These are phyloP conservation scores for Macrotus californicus DNA, from an alignment of 2,113 vertebrate species.

Conservation along the genomic window DNA sequence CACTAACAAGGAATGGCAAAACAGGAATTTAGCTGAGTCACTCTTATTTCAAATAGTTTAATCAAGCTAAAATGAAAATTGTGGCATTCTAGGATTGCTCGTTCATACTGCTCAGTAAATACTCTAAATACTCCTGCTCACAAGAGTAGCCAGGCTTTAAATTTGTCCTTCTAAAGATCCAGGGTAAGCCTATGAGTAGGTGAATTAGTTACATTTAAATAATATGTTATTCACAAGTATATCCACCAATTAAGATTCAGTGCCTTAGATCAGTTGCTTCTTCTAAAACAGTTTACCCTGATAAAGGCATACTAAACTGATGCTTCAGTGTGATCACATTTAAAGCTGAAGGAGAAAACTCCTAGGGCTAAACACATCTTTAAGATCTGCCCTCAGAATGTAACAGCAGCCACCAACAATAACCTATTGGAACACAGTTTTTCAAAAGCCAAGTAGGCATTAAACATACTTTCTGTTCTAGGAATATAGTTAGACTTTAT, in stretches of 20 bases:
- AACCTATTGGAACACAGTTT: slow-evolving; percentile 23
- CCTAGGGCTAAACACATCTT: slow-evolving; percentile 38
- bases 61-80: slow-evolving; percentile 25
- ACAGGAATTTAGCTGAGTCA: not conserved
- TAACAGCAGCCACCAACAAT: not conserved
- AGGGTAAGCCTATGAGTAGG: slow-evolving; percentile 15
- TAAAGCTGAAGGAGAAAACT: not conserved
- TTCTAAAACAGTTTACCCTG: slow-evolving; percentile 38
- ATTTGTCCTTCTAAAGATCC: slow-evolving; percentile 14
- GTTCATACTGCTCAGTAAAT: not conserved
- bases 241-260: slow-evolving; percentile 7
- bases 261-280: not conserved
- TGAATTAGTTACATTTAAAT: slow-evolving; percentile 41
- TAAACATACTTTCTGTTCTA: not conserved
- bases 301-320: slow-evolving; percentile 30
- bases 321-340: not conserved
- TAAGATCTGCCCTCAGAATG: not conserved
- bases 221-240: slow-evolving; percentile 24
- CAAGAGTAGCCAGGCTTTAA: not conserved
- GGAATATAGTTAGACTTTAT: not conserved
- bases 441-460: slow-evolving; percentile 4
- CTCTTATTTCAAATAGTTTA: slow-evolving; percentile 3
- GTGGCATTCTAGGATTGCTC: not conserved
- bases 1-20: not conserved
- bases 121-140: not conserved